Evolutionary conservation across 1,140 invertebrate genomes (phyloP), one percentile per base, ranked within the genome.

Genomic region (Pomacea maculata): DNA sequence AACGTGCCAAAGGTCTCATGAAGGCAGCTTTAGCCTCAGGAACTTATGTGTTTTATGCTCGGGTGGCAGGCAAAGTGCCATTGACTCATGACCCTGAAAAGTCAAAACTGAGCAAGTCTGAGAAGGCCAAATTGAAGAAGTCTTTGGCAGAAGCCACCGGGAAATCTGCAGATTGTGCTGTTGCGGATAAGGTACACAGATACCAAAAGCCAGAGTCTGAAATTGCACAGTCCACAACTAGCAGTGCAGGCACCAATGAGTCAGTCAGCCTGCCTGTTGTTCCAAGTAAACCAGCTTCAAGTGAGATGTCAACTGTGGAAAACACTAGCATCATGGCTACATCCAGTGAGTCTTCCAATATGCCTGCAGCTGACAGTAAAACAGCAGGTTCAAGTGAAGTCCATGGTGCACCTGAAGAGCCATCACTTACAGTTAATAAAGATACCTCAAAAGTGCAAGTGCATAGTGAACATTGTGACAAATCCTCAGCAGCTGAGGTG

Each of bases 1-100:
- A 78, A 25, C 72, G 78, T 72, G 84, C 84, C n/a, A 83, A 81
- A 72, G 78, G 72, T n/a, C 75, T 83, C 15, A 85, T 85, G 71
- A 79, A 75, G 57, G 82, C 83, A n/a, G 80, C 78, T 0, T 74
- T 67, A 21, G 80, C 76, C 17, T 65, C 82, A 11, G 81, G 81
- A 11, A 75, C 21, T 15, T 76, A 77, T 57, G 75, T 64, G 52
- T 85, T 85, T 63, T 77, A 75, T 67, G 84, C 84, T 17, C 72
- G 68, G 63, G 82, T 85, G 25, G 72, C 80, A 61, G 82, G 82
- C 1, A 83, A 82, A 70, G 84, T 85, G 17, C 83, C 83, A 45
- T 68, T 85, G 52, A 61, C 78, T n/a, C 74, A 29, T 61, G 80
- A 81, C 55, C 80, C 83, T 8, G 77, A 80, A 8, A 83, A 80